Conservation (phyloP, 2,888 invertebrate genomes). For the Minunthozetes semirufus region DNA sequence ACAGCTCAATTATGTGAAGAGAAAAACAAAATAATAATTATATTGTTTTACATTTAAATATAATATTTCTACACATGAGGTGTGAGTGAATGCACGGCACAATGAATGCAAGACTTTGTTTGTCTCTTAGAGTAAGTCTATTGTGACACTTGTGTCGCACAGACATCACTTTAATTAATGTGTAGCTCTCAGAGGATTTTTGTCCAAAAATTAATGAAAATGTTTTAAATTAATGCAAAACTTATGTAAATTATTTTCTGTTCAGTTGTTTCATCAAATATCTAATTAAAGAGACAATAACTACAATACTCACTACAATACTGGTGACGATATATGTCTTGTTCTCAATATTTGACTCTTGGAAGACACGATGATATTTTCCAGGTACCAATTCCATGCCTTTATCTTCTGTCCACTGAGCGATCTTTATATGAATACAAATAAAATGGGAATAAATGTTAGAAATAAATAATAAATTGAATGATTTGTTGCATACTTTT, state of each 20-base stretch:
- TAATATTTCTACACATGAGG: too few relatives aligned
- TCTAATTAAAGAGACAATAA: not conserved
- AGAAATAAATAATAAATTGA: not conserved
- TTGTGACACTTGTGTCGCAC: not conserved
- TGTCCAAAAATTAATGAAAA: too few relatives aligned
- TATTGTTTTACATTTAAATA: too few relatives aligned
- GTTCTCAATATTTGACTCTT: slow-evolving; percentile 64
- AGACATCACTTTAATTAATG: not conserved
- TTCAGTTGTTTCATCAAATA: not conserved
- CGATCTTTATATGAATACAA: slow-evolving; percentile 56
- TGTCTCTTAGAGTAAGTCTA: not conserved
- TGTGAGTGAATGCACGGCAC: too few relatives aligned
- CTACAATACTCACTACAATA: slow-evolving; percentile 57
- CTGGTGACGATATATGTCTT: slow-evolving; percentile 80
- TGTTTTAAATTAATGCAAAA: not conserved
- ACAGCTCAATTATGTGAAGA: too few relatives aligned
- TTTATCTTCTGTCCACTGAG: slow-evolving; percentile 74
- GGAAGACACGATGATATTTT: slow-evolving; percentile 65
- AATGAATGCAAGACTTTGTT: too few relatives aligned
- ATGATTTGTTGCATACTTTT: slow-evolving; percentile 55
- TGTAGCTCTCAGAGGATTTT: not conserved
- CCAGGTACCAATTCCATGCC: slow-evolving; percentile 68
- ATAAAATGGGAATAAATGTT: slow-evolving; percentile 1
- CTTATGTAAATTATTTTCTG: not conserved
- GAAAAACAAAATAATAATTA: too few relatives aligned